phyloP scores from a whole-genome alignment of 2,113 vertebrate species.

The Lepisosteus osseus region DNA sequence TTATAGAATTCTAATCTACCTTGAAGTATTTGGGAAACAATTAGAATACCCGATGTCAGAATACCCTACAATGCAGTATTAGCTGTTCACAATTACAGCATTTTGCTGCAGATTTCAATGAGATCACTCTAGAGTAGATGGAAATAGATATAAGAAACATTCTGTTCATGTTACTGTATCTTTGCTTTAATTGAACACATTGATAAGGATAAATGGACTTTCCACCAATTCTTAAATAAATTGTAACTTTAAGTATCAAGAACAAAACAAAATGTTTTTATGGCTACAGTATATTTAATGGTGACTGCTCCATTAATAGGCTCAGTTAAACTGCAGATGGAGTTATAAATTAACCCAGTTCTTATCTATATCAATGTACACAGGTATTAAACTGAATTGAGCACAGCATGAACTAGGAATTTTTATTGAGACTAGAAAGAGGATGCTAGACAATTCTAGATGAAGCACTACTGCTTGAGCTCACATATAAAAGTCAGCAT shows the following conservation, averaged over 20 bases:
- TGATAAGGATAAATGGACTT: neutral
- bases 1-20: no score
- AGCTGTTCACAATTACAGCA: no score
- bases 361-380: conserved; percentile 7
- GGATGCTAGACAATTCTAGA: neutral
- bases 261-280: conserved; percentile 4
- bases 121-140: no score
- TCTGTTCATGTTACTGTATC: no score
- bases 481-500: neutral
- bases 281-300: neutral
- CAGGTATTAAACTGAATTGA: conserved; percentile 10
- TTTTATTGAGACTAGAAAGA: neutral
- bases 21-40: no score
- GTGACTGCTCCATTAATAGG: conserved; percentile 8
- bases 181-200: no score
- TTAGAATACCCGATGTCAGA: no score
- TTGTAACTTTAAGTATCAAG: conserved; percentile 1
- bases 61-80: no score
- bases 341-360: conserved; percentile 15
- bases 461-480: no score
- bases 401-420: neutral
- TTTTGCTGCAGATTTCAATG: no score
- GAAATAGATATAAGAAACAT: no score
- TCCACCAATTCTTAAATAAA: conserved; percentile 4
- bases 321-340: conserved; percentile 10